Evolutionary conservation across 1,140 invertebrate genomes (phyloP).

Genomic region (Lineus longissimus): DNA sequence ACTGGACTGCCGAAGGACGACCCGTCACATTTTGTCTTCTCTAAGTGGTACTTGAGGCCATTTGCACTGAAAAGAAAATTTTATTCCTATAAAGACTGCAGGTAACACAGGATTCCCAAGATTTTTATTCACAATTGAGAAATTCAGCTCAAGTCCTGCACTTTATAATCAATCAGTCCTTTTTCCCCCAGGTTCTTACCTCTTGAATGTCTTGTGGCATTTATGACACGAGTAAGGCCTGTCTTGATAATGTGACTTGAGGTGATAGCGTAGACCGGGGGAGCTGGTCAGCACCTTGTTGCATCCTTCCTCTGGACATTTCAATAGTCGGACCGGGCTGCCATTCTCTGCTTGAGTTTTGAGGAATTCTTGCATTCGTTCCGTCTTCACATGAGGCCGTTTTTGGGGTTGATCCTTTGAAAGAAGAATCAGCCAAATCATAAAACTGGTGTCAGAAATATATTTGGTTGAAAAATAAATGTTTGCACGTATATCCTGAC

Average conservation of each 20-base stretch:
- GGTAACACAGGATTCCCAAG: too few species aligned
- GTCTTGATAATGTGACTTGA: slow-evolving; percentile 29
- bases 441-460: neutral
- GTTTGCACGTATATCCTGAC: neutral
- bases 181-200: slow-evolving; percentile 27
- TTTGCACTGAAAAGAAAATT: slow-evolving; percentile 31
- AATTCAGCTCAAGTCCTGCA: too few species aligned
- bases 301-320: slow-evolving; percentile 34
- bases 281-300: slow-evolving; percentile 36
- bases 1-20: neutral
- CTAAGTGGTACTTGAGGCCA: slow-evolving; percentile 39
- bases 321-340: slow-evolving; percentile 27
- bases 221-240: slow-evolving; percentile 29
- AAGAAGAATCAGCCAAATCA: too few species aligned
- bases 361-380: slow-evolving; percentile 40
- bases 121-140: too few species aligned
- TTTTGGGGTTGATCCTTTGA: slow-evolving; percentile 26
- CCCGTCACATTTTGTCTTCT: slow-evolving; percentile 27
- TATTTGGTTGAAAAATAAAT: neutral
- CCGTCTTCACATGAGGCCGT: slow-evolving; percentile 34
- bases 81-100: too few species aligned
- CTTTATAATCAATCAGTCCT: too few species aligned
- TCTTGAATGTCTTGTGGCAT: slow-evolving; percentile 41
- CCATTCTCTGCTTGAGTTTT: slow-evolving; percentile 23
- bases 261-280: slow-evolving; percentile 43